Evolutionary conservation across 2,797 vertebrate species (phyloP), one percentile per base, ranked within the genome.

Genomic region (Liparis tanakae): DNA sequence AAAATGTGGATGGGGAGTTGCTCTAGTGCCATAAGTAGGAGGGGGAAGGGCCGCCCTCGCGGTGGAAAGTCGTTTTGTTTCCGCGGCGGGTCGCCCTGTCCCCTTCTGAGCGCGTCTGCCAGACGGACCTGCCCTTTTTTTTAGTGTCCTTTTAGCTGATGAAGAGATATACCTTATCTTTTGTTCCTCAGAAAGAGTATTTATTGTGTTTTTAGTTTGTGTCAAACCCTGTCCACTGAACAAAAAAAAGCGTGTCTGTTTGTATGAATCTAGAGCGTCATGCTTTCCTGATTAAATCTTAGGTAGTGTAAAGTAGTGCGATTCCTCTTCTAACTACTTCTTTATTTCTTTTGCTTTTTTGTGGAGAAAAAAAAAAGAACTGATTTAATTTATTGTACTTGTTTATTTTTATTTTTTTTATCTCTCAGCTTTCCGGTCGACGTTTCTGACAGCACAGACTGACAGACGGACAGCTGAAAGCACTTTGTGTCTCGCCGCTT

Each of bases 21-120:
- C 88, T 94, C 94, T 94, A 95, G 96, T 96, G 95, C 96, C 96
- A 96, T 96, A 94, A 89, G 84, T 91, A 87, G 20, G 85, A 88
- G 93, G 91, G 87, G 89, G 85, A 87, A 77, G 91, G 89, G 89
- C 88, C 67, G 72, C 85, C 87, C 82, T 66, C 63, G 18, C 43
- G 36, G 80, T 76, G 82, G 82, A 81, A 78, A 77, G 85, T n/a
- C 60, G 65, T 34, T 56, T 51, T 81, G 70, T 78, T 64, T 57
- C 65, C 70, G 51, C 39, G 30, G 65, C 67, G 80, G 88, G 81
- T 79, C 8, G 59, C 83, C 87, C 81, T 80, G 48, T 72, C 82
- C 81, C 83, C 83, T 82, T 84, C 81, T 30, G 68, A 84, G 87
- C 43, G 62, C 86, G 89, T 91, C 90, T 92, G 91, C 88, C 83